Base-by-base conservation (phyloP, 2,888 invertebrate species). In the Eledona agricola region DNA sequence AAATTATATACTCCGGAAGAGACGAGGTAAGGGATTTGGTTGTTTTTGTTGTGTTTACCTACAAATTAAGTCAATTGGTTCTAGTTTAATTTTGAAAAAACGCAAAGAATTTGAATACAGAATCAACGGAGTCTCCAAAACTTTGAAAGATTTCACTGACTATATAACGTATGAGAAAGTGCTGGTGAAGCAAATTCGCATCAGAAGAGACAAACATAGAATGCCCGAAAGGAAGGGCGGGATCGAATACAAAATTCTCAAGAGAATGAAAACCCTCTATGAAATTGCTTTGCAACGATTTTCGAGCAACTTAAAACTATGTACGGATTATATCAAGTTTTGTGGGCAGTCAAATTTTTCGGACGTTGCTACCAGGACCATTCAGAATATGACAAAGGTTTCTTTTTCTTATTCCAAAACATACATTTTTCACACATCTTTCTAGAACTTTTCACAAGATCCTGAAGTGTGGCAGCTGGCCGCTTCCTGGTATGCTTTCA, bases 311-410 rank as follows among this genome's bases (percentile, higher is more conserved):
- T 75, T 87, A 22, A 81, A 85, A 58, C 79, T 93, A 46, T 91
- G 89, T 84, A 80, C 89, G 64, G 85, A 87, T 26, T 89, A 88
- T 66, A 86, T 93, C 40, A 87, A 88, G 65, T 93, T 92, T 72
- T 88, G 88, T 65, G 86, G 83, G 64, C 81, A 83, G 70, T 84
- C 85, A 13, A 79, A 82, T 3, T 83, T 81, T 61, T 73, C 78
- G 12, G 71, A 78, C 38, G 80, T 83, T 31, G 79, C 83, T 9
- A 79, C 82, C 4, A 77, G 79, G 7, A 80, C 82, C 38, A 80
- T 85, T 55, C 81, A 82, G 54, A 81, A 81, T 69, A 83, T 85
- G 81, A 69, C 85, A 29, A 81, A 83, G 78, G 85, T 85, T 11
- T 9, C 6, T 19, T 11, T 42, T 6, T 38, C 51, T 46, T 11